Evolutionary conservation across 1,140 invertebrate genomes (phyloP), one percentile per base, ranked within the genome.

Genomic region (Bombyx mandarina): DNA sequence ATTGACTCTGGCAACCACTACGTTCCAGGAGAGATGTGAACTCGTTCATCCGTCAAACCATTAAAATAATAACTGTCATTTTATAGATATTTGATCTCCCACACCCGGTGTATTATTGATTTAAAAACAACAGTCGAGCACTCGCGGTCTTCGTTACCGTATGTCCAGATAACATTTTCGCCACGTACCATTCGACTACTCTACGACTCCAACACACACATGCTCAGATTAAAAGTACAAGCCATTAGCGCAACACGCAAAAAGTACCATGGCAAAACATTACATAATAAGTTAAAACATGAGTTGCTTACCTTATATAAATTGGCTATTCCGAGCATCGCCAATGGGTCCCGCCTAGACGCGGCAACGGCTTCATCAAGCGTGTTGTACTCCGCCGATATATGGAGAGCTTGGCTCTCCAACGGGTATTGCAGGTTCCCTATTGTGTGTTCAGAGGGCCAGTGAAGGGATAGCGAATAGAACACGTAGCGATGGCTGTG

Each of bases 401-500:
- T 60, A 22, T 77, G 73, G 0, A 78, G 10, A 0, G 68, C 63
- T 61, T 82, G 81, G 6, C 54, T 75, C 47, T 84, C 81, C 7
- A 79, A 53, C 0, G 81, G 81, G 53, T 72, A 79, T 18, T 70
- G 67, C 1, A 75, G 49, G 9, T 71, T 70, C 0, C 67, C 71
- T 8, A 82, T 62, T 0, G 60, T 61, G 49, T 85, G 82, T 49
- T 85, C 82, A 0, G 82, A 79, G 0, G 78, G 81, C 67, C 73
- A 74, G 48, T 75, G 73, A 0, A 82, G 45, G 4, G 58, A 66
- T 18, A 82, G 43, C 0, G 73, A 79, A 51, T 85, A 71, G 63
- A 85, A 85, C 2, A 78, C 8, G 47, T 82, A 85, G 6, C 78
- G 68, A 1, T 79, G 66, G 43, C 71, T 77, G 58, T 79, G 71